Percentiles rank a stretch among this genome's conserved stretches.
Evolutionary conservation across 2,797 vertebrate species (phyloP).

Genomic region (Pseudocheirus occidentalis): DNA sequence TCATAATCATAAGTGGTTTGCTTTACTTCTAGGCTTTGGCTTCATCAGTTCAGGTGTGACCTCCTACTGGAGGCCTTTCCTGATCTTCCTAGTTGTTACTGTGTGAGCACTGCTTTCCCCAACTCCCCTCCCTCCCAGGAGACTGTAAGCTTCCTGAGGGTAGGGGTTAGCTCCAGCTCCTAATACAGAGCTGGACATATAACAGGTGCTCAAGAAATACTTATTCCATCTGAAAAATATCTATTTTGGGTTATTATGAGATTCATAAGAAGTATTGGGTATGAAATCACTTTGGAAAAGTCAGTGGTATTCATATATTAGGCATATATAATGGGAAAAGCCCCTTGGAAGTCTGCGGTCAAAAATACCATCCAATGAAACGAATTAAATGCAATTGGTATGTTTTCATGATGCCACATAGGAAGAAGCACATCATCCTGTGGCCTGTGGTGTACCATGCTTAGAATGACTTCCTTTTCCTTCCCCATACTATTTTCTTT

Average conservation of each 20-base stretch:
- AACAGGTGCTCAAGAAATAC: not conserved
- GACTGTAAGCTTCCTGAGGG: not conserved
- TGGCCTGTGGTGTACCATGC: too few species aligned
- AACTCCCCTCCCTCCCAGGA: not conserved
- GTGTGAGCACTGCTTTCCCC: not conserved
- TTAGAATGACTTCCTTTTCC: too few species aligned
- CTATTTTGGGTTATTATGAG: not conserved
- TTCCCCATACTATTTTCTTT: too few species aligned
- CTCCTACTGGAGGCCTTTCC: not conserved
- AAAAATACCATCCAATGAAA: too few species aligned
- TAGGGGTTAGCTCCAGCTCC: not conserved
- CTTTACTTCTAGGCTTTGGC: not conserved
- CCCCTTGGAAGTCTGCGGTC: too few species aligned
- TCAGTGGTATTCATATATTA: not conserved
- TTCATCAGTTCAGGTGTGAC: not conserved
- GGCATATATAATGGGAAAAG: too few species aligned
- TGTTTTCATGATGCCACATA: too few species aligned
- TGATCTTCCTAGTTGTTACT: not conserved
- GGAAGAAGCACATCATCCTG: too few species aligned
- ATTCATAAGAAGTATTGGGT: not conserved
- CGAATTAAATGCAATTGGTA: too few species aligned
- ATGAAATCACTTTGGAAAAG: not conserved
- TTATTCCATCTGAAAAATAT: not conserved
- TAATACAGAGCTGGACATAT: not conserved
- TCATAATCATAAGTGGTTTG: not conserved